Evolutionary conservation across 2,797 vertebrate species (phyloP), one percentile per base, ranked within the genome.

Genomic region (Calcarius lapponicus): DNA sequence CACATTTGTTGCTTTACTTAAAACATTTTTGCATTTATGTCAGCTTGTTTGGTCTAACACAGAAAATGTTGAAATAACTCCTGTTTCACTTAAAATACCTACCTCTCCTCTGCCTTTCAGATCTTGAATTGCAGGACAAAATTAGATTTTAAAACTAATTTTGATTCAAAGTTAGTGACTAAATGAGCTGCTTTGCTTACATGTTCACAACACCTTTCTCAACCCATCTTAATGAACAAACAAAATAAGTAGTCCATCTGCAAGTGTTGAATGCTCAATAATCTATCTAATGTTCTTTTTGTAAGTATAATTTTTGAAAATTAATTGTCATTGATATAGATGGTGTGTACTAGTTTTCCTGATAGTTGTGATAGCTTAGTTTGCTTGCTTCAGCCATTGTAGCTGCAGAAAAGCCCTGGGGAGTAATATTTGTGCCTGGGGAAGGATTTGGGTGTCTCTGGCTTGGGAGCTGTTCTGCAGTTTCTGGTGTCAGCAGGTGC

Each of bases 101-200:
- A 8, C 67, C 29, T 92, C 64, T 92, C 81, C 79, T 92, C 61
- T 89, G 80, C 81, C 62, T 83, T 94, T 89, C 75, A 88, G 58
- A 82, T 90, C 61, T 91, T 89, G 79, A 92, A 1, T 64, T 95
- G 75, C 81, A 95, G 88, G 62, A 95, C 47, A 93, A 94, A 76
- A 72, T 81, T 73, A 86, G 70, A 69, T 90, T 90, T 76, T 75
- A 84, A 67, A 88, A 16, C 53, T 57, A 60, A 81, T 85, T 65
- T 64, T 92, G 58, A 64, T 74, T 88, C 34, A 58, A 56, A 89
- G 42, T 75, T 94, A 66, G 64, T 72, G 75, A 84, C 38, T 69
- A 83, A 71, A 60, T 83, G 58, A 81, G 42, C 42, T 3, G 8
- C 54, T 91, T 92, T 92, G 69, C 90, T 91, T 73, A 32, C 22